A percentile compares a stretch with the other conserved stretches of the same genome.
phyloP scores from a whole-genome alignment of 2,113 vertebrate species.

The Anser cygnoides region DNA sequence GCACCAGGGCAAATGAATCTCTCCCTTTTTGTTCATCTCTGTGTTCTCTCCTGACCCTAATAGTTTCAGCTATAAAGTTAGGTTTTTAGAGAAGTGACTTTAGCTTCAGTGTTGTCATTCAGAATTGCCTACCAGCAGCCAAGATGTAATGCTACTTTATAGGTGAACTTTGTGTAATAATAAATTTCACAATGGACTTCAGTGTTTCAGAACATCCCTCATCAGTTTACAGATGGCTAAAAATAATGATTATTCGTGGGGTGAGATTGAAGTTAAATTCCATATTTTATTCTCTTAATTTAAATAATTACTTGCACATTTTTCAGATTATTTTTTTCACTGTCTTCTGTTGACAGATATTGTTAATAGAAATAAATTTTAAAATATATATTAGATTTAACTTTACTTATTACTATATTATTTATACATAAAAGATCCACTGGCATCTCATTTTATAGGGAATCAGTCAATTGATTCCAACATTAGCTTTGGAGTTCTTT shows the following conservation, averaged over 20 bases:
- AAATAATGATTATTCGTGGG: background rate
- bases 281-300: background rate
- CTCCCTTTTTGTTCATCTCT: background rate
- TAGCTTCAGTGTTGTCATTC: background rate
- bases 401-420: background rate
- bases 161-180: background rate
- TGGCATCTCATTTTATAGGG: background rate
- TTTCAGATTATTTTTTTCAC: background rate
- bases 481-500: background rate
- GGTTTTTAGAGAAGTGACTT: background rate
- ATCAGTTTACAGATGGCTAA: background rate
- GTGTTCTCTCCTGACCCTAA: background rate
- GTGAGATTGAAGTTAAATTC: background rate
- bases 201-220: background rate
- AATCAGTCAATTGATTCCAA: background rate
- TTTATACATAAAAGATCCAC: background rate
- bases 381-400: background rate
- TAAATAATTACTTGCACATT: background rate
- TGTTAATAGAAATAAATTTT: background rate
- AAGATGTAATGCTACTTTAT: background rate
- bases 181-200: background rate
- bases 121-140: background rate
- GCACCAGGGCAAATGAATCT: background rate
- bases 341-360: background rate
- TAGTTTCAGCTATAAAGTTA: accelerated